Evolutionary conservation across 2,888 invertebrate species (phyloP).

Genomic region (Aspidiotus destructor): DNA sequence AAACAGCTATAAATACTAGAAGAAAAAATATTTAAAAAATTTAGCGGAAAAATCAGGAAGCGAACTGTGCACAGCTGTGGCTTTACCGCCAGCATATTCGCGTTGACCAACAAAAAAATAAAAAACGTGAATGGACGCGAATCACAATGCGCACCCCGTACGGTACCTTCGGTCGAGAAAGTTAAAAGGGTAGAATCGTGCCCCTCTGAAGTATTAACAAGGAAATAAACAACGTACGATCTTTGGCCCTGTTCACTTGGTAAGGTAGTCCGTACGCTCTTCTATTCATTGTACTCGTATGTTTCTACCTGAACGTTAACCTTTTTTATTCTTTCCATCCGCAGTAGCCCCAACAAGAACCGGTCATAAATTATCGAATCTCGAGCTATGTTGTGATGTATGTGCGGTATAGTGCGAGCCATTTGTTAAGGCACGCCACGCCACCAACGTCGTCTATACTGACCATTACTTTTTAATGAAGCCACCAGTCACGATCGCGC

Average conservation of each 20-base stretch:
- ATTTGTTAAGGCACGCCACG: constrained; percentile 12
- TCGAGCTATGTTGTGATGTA: constrained; percentile 28
- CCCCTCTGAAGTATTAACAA: constrained; percentile 30
- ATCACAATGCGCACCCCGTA: too few relatives aligned
- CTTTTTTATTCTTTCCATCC: constrained; percentile 5
- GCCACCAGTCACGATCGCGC: neutral
- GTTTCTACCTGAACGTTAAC: constrained; percentile 20
- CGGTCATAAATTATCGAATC: constrained; percentile 28
- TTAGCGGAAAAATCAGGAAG: too few relatives aligned
- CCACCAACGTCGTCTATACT: constrained; percentile 25
- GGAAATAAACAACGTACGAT: constrained; percentile 31
- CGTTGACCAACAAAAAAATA: constrained; percentile 25
- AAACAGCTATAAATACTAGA: too few relatives aligned
- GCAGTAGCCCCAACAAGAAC: neutral
- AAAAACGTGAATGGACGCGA: neutral
- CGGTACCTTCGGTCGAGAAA: neutral
- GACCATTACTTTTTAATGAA: constrained; percentile 11
- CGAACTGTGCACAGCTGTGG: too few relatives aligned
- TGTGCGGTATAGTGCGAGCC: constrained; percentile 28
- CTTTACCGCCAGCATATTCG: neutral
- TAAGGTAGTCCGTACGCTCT: neutral
- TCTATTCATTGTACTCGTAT: neutral
- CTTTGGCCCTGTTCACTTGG: constrained; percentile 22
- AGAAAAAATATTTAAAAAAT: too few relatives aligned
- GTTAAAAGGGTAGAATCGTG: constrained; percentile 23